A percentile compares a stretch with the other conserved stretches of the same genome.
phyloP scores from a whole-genome alignment of 2,113 vertebrate genomes.

The Misgurnus anguillicaudatus region DNA sequence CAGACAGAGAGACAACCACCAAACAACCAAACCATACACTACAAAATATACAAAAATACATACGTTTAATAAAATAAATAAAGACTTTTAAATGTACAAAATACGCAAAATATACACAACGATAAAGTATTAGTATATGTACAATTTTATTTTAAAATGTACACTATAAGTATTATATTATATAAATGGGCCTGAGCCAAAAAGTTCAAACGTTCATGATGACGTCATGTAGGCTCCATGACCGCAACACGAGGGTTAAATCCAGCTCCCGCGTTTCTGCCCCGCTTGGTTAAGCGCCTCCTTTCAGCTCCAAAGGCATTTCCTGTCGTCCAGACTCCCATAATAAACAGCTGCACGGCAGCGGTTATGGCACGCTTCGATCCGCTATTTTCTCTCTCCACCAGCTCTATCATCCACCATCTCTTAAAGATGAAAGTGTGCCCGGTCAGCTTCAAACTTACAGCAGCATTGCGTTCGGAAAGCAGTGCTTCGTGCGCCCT shows the following conservation, averaged over 20 bases:
- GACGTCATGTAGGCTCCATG: not conserved
- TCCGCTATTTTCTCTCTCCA: conserved; percentile 40
- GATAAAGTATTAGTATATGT: too few relatives aligned
- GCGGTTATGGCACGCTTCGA: conserved; percentile 42
- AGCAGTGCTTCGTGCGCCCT: conserved; percentile 12
- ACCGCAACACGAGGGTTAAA: conserved; percentile 16
- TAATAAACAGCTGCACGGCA: conserved; percentile 44
- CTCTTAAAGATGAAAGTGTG: not conserved
- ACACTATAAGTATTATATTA: too few relatives aligned
- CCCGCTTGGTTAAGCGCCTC: conserved; percentile 14
- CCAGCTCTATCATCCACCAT: not conserved
- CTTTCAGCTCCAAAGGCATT: conserved; percentile 49
- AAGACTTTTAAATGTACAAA: too few relatives aligned
- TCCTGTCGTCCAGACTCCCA: conserved; percentile 43
- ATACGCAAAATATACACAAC: too few relatives aligned
- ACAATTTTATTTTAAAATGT: too few relatives aligned
- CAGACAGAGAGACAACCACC: too few relatives aligned
- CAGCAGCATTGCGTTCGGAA: not conserved
- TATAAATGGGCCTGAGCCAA: too few relatives aligned
- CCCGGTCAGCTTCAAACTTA: conserved; percentile 4
- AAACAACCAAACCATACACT: too few relatives aligned
- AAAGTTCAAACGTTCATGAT: not conserved
- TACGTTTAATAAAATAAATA: too few relatives aligned
- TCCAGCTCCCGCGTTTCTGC: conserved; percentile 41
- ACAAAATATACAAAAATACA: too few relatives aligned